Evolutionary conservation across 2,888 invertebrate genomes (phyloP).

Genomic region (Ochropleura leucogaster): DNA sequence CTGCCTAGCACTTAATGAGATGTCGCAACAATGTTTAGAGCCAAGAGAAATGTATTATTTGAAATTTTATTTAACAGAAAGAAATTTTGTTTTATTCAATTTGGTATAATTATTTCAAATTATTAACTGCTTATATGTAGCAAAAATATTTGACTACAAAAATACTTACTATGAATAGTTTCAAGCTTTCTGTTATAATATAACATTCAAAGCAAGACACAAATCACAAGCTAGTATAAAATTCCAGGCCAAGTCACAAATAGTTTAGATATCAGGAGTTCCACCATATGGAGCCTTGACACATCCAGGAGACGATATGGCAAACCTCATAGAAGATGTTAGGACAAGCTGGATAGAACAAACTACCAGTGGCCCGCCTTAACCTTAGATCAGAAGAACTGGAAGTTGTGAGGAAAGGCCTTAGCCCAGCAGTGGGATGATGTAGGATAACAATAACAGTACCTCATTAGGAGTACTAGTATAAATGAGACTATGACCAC

Average conservation of each 20-base stretch:
- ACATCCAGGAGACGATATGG: no score
- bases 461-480: not conserved
- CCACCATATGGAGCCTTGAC: no score
- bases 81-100: no score
- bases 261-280: not conserved
- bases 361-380: no score
- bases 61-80: not conserved
- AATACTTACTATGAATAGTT: not conserved
- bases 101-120: not conserved
- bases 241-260: not conserved
- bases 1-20: conserved; percentile 9
- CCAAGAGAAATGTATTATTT: not conserved
- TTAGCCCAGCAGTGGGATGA: no score
- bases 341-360: no score
- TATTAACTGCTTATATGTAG: not conserved
- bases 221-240: not conserved
- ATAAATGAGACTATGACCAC: not conserved
- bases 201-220: no score
- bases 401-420: no score
- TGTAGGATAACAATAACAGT: no score
- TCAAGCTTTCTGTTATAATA: not conserved
- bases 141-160: not conserved
- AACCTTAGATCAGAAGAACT: no score
- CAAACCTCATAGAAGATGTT: no score
- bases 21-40: conserved; percentile 22